These are phyloP conservation scores for Chamaetylas fuelleborni DNA, from an alignment of 2,113 vertebrate genomes.

Conservation along the genomic window DNA sequence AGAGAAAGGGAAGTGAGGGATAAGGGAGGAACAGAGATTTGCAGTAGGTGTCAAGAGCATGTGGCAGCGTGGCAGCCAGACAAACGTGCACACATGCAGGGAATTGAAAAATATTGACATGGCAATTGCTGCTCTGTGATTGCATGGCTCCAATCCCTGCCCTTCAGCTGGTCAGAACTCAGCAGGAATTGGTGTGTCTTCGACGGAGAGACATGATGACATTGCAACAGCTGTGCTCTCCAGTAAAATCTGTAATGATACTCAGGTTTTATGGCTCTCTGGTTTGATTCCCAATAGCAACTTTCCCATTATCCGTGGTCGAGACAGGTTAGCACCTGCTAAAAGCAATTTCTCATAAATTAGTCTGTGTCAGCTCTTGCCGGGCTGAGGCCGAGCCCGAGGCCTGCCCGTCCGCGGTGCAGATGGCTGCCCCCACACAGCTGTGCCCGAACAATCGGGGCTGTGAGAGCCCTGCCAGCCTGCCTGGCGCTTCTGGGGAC, in stretches of 20 bases:
- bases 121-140: background rate
- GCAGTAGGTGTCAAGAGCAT: background rate
- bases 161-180: conserved; percentile 6
- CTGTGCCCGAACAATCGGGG: conserved; percentile 51
- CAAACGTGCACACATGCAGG: background rate
- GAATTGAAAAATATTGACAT: background rate
- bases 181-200: background rate
- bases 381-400: background rate
- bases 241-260: conserved; percentile 18
- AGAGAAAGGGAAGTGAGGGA: background rate
- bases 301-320: conserved; percentile 56
- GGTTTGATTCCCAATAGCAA: conserved; percentile 45
- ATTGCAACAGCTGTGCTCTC: conserved; percentile 68
- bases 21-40: background rate
- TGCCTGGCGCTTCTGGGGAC: background rate
- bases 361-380: conserved; percentile 58
- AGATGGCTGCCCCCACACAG: conserved; percentile 62
- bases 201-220: background rate
- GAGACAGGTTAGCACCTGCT: conserved; percentile 81
- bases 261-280: conserved; percentile 36
- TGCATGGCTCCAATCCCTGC: background rate
- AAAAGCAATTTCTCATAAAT: conserved; percentile 74
- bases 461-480: conserved; percentile 62
- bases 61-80: background rate
- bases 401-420: background rate